Percentiles rank a stretch among this genome's conserved stretches.
These are phyloP conservation scores for Metaphire vulgaris DNA, from an alignment of 1,140 invertebrate species.

Conservation along the genomic window DNA sequence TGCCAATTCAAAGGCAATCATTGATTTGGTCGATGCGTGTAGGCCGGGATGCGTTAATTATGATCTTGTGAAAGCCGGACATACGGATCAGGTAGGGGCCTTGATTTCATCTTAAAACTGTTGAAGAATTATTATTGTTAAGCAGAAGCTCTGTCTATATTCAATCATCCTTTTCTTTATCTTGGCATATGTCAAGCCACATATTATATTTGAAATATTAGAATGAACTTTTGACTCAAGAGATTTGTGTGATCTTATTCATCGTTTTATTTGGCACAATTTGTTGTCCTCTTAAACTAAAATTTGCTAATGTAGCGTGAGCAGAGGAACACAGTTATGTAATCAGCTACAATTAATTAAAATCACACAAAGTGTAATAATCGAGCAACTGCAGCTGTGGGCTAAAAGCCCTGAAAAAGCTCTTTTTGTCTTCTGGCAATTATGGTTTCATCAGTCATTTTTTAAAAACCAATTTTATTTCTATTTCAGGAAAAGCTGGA, in stretches of 20 bases:
- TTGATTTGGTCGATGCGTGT: constrained; percentile 93
- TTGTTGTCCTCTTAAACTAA: not conserved
- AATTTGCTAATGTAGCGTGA: not conserved
- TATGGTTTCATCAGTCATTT: not conserved
- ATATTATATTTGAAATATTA: not conserved
- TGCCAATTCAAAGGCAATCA: constrained; percentile 75
- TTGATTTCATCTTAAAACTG: too few relatives aligned
- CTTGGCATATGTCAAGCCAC: not conserved
- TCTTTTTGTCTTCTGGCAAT: not conserved
- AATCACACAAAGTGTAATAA: not conserved
- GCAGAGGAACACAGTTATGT: not conserved
- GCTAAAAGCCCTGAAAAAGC: not conserved
- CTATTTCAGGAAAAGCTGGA: constrained; percentile 74
- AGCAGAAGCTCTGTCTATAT: not conserved
- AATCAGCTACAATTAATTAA: not conserved
- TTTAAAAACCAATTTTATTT: constrained; percentile 1
- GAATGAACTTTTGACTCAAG: not conserved
- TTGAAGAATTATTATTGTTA: not conserved
- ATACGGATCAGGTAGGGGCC: constrained; percentile 67
- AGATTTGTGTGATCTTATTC: too few relatives aligned
- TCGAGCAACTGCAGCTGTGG: not conserved
- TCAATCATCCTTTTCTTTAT: not conserved
- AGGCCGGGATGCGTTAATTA: constrained; percentile 94
- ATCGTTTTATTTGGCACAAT: not conserved
- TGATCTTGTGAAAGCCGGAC: constrained; percentile 72